A percentile compares a stretch with the other conserved stretches of the same genome.
These are phyloP conservation scores for Misgurnus anguillicaudatus DNA, from an alignment of 2,113 vertebrate genomes.

Conservation along the genomic window DNA sequence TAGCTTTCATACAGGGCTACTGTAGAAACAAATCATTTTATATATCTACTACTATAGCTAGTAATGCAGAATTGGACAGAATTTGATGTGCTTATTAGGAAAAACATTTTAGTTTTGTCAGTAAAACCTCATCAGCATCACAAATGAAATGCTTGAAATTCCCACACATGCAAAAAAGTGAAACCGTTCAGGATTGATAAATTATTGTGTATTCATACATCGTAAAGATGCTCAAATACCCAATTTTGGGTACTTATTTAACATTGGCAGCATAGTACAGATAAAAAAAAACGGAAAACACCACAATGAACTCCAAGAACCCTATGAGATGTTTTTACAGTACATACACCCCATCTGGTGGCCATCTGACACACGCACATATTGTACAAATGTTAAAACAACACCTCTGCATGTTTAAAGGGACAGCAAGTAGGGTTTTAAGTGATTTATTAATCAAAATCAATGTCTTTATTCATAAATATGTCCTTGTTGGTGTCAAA, in stretches of 20 bases:
- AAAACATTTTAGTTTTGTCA: too few species aligned
- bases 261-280: slow-evolving; percentile 35
- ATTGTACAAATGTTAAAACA: background rate
- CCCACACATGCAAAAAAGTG: background rate
- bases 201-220: background rate
- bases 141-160: background rate
- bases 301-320: slow-evolving; percentile 48
- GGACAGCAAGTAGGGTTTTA: too few species aligned
- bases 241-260: background rate
- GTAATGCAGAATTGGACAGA: too few species aligned
- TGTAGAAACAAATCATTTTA: slow-evolving; percentile 9
- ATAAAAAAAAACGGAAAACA: slow-evolving; percentile 7
- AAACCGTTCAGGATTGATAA: background rate
- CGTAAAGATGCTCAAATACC: background rate
- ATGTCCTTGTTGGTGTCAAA: too few species aligned
- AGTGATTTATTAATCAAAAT: too few species aligned
- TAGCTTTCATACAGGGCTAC: slow-evolving; percentile 45
- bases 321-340: background rate
- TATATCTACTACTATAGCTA: too few species aligned
- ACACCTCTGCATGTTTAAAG: background rate
- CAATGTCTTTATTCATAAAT: too few species aligned
- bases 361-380: background rate
- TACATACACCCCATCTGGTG: slow-evolving; percentile 46
- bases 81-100: too few species aligned
- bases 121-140: too few species aligned